Base-by-base conservation (phyloP, 2,113 vertebrate genomes). In the Lota lota region DNA sequence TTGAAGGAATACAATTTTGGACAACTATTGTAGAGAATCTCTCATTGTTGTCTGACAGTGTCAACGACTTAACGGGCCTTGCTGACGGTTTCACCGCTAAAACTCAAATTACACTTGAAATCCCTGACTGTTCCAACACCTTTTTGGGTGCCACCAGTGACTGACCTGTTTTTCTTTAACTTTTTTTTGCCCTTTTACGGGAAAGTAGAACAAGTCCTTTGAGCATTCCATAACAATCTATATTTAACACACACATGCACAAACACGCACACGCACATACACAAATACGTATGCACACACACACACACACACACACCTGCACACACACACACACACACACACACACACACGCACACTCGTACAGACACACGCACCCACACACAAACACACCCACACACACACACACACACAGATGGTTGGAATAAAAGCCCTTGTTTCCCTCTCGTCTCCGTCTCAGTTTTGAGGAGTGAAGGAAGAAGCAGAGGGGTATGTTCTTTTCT, bases 211-310 rank as follows among this genome's bases (percentile, higher is more conserved):
- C 79, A 82, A 61, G 68, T 75, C 79, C 79, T 79, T 40, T 64
- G 83, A 85, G 80, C 69, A 79, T 51, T 80, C 79, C 64, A 82
- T 83, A 82, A 88, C 88, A 83, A 79, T 86, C 87, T 89, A 87
- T 85, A 87, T 87, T 87, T 87, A 88, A 80, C 83, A 74, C 78
- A 71, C 11, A 72, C 78, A 79, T 87, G 89, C 53, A 80, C 83
- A 74, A 77, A 72, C 14, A 75, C 76, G 78, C 88, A 90, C 53
- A 80, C 83, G 73, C 78, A 71, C 14, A 75, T 76, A 78, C 88
- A 89, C 16, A 80, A 83, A 74, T 77, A 71, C 14, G 74, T 75
- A 79, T 87, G 89, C 53, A 80, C 83, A 74, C 78, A 72, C 14
- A 75, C 78, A 79, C 88, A 90, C 53, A 54, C 53, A 54, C 53